These are phyloP conservation scores for Cydia pomonella DNA, from an alignment of 1,140 invertebrate genomes.

Conservation along the genomic window DNA sequence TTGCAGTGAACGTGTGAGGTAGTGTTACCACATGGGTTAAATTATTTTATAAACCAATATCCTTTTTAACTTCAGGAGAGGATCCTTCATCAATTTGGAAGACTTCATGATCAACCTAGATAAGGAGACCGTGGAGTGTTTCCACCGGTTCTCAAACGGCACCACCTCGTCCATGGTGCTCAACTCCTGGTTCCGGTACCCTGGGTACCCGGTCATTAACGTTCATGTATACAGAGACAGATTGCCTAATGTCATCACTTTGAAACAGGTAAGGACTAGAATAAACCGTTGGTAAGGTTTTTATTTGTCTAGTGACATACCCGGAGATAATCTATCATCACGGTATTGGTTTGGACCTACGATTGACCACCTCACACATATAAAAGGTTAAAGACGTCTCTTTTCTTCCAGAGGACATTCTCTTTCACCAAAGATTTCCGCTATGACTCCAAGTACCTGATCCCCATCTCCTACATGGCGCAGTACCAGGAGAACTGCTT, in stretches of 20 bases:
- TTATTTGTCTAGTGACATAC: too few relatives aligned
- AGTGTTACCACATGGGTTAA: too few relatives aligned
- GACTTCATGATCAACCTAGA: conserved; percentile 63
- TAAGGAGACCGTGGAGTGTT: conserved; percentile 63
- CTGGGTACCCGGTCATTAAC: conserved; percentile 88
- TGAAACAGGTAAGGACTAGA: conserved; percentile 60
- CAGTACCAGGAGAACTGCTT: conserved; percentile 66
- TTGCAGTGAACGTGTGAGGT: too few relatives aligned
- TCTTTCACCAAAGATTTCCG: conserved; percentile 54
- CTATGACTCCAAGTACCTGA: conserved; percentile 58
- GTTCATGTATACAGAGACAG: conserved; percentile 76
- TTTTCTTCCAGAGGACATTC: conserved; percentile 63
- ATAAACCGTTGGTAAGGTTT: neutral
- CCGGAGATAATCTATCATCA: too few relatives aligned
- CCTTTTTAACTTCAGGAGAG: neutral
- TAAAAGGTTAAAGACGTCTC: neutral
- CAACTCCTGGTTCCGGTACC: conserved; percentile 87
- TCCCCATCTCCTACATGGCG: conserved; percentile 68
- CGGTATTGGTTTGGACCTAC: too few relatives aligned
- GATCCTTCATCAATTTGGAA: conserved; percentile 53
- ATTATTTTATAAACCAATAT: neutral
- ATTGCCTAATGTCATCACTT: conserved; percentile 59
- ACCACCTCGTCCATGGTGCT: conserved; percentile 81
- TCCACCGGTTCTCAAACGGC: conserved; percentile 65
- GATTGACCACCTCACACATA: too few relatives aligned